phyloP scores from a whole-genome alignment of 2,113 vertebrate species.

The Grus americana region DNA sequence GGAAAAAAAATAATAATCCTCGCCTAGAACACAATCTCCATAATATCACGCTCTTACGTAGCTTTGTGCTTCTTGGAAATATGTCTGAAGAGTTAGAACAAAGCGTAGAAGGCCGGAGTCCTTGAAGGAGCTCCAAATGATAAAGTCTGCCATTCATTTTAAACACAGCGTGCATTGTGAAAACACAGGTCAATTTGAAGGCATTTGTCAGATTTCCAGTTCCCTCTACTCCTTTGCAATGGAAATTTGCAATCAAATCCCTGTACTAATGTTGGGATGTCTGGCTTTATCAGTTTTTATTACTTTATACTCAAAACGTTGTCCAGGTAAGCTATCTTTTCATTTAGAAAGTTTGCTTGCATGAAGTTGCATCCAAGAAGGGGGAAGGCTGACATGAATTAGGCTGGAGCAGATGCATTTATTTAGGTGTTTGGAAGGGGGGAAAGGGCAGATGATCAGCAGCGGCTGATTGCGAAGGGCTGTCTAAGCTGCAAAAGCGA shows the following conservation, averaged over 20 bases:
- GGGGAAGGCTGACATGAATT: neutral
- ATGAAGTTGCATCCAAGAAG: neutral
- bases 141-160: conserved; percentile 73
- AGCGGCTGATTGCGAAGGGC: neutral
- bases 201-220: conserved; percentile 68
- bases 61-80: conserved; percentile 68
- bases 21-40: neutral
- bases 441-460: conserved; percentile 22
- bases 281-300: conserved; percentile 23
- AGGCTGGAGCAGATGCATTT: neutral
- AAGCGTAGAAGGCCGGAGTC: conserved; percentile 64
- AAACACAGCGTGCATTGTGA: conserved; percentile 57
- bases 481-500: neutral
- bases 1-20: neutral
- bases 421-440: conserved; percentile 21
- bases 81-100: conserved; percentile 68
- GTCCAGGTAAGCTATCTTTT: conserved; percentile 41
- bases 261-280: conserved; percentile 9
- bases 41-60: conserved; percentile 33
- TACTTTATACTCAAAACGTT: neutral
- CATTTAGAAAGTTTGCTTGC: conserved; percentile 43
- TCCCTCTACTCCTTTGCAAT: conserved; percentile 65
- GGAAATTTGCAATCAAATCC: conserved; percentile 73
- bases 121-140: conserved; percentile 75
- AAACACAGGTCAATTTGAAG: conserved; percentile 69